phyloP scores from a whole-genome alignment of 2,797 vertebrate species.

The Manis pentadactyla region DNA sequence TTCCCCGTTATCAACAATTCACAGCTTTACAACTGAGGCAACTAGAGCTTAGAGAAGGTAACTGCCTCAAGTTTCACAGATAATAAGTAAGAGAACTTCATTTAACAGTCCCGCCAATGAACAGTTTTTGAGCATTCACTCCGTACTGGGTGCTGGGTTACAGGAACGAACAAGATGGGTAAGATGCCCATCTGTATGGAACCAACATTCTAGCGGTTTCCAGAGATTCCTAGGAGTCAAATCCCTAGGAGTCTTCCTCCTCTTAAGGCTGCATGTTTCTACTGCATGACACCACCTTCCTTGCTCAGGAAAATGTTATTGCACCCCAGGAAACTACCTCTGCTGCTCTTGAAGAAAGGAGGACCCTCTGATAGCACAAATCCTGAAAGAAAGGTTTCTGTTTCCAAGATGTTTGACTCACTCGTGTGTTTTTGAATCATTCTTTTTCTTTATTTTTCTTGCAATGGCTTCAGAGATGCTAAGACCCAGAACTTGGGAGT shows the following conservation, averaged over 20 bases:
- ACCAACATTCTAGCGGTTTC: background rate
- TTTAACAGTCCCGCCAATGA: background rate
- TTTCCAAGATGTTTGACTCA: conserved; percentile 77
- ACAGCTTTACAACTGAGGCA: background rate
- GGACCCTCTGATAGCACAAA: conserved; percentile 7
- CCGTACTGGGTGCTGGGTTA: background rate
- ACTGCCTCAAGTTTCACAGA: background rate
- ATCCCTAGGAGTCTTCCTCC: background rate
- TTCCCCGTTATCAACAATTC: background rate
- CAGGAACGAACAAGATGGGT: background rate
- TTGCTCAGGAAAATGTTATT: background rate
- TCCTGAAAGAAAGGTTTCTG: conserved; percentile 72
- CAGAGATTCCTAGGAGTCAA: background rate
- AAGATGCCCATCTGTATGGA: rapidly evolving
- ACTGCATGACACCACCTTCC: background rate
- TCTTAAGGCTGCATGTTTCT: background rate
- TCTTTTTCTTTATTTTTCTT: conserved; percentile 81
- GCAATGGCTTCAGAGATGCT: background rate
- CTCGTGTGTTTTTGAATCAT: conserved; percentile 64
- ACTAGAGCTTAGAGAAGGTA: background rate
- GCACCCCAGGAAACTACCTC: conserved; percentile 62
- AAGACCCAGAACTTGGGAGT: conserved; percentile 30
- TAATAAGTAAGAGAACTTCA: background rate
- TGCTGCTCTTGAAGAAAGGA: conserved; percentile 71
- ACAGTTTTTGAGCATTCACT: background rate